Percentiles rank a stretch among this genome's conserved stretches.
phyloP scores from a whole-genome alignment of 2,888 invertebrate species.

The Tortricodes alternella region DNA sequence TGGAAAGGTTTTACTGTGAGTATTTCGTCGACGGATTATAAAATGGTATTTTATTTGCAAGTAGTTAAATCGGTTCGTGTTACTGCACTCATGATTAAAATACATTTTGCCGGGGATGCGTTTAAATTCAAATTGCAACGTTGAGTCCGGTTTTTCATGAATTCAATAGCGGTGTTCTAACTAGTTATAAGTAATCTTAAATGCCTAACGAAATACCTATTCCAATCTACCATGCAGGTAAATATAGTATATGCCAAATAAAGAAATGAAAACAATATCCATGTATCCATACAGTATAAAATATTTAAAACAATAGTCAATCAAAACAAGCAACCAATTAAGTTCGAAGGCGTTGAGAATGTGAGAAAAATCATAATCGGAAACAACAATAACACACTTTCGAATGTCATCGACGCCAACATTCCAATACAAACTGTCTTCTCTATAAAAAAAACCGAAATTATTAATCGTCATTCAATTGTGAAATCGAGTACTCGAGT shows the following conservation, averaged over 20 bases:
- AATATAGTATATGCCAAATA: too few species aligned
- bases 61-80: neutral
- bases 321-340: slow-evolving; percentile 7
- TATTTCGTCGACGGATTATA: neutral
- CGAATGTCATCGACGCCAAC: slow-evolving; percentile 47
- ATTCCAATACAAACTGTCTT: slow-evolving; percentile 52
- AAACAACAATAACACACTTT: slow-evolving; percentile 65
- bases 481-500: slow-evolving; percentile 63
- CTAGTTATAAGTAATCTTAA: too few species aligned
- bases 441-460: slow-evolving; percentile 53
- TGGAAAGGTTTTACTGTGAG: neutral
- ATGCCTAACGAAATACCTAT: too few species aligned
- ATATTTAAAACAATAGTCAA: neutral
- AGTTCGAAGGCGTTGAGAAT: slow-evolving; percentile 6
- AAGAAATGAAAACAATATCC: neutral
- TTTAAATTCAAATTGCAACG: neutral
- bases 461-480: slow-evolving; percentile 71
- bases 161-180: too few species aligned
- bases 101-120: neutral
- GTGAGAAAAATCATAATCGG: slow-evolving; percentile 53
- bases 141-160: too few species aligned
- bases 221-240: neutral
- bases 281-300: neutral
- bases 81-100: neutral
- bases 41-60: neutral